Conservation (phyloP, 2,113 vertebrate species). For the Cygnus atratus region DNA sequence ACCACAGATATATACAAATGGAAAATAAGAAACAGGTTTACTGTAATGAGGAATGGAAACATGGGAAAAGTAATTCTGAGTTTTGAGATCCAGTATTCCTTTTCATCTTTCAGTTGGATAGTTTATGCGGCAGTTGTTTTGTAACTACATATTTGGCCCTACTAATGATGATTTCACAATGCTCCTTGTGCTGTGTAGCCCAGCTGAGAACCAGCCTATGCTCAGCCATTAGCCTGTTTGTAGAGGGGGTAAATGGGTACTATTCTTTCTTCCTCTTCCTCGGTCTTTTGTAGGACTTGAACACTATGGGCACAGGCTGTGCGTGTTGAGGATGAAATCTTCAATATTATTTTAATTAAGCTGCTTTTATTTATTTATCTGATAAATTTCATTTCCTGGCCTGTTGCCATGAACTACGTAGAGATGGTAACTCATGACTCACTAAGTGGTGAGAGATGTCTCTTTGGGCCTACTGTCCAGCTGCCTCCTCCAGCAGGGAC, state of each 20-base stretch:
- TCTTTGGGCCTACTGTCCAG: not conserved
- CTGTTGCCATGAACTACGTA: fast-evolving
- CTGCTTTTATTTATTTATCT: not conserved
- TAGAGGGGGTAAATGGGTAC: not conserved
- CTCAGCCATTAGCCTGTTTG: not conserved
- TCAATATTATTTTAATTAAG: not conserved
- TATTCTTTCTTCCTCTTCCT: not conserved
- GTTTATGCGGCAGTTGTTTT: not conserved
- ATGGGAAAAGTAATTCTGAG: not conserved
- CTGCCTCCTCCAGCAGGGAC: not conserved
- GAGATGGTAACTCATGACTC: not conserved
- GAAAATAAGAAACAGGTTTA: not conserved
- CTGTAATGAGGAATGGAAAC: not conserved
- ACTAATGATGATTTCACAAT: not conserved
- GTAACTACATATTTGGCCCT: conserved; percentile 11
- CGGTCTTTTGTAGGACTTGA: not conserved
- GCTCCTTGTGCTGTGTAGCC: not conserved
- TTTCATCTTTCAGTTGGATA: conserved; percentile 10
- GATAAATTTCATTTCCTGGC: not conserved
- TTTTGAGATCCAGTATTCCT: not conserved
- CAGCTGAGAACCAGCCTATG: not conserved
- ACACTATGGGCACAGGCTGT: not conserved
- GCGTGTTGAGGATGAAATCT: not conserved
- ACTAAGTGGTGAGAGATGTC: not conserved
- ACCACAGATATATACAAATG: not conserved